Base-by-base conservation (phyloP, 2,113 vertebrate genomes). In the Prochilodus magdalenae region DNA sequence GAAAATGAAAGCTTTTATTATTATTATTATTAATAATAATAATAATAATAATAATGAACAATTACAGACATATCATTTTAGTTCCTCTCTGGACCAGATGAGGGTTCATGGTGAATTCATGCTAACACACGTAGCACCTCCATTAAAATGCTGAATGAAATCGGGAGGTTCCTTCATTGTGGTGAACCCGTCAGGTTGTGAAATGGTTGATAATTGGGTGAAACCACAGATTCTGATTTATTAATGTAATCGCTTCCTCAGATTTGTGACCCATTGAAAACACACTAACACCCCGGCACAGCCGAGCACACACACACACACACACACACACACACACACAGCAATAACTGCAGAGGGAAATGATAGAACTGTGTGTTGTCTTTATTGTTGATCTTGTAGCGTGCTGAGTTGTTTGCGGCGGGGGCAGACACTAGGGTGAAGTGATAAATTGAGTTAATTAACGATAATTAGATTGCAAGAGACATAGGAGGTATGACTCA, bases 381-480 rank as follows among this genome's bases (percentile, higher is more conserved):
- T 62, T 80, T 70, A 62, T 75, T 79, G 51, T 59, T 47, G 70
- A 70, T 63, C 70, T 75, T 55, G 67, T 70, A 57, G 74, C 57
- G 14, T 53, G 33, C 53, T 40, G 33, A 59, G 22, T 65, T 83
- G 77, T 78, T 71, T 80, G 53, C 70, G 36, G 36, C 57, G 65
- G 44, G 72, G 55, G 63, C 65, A 63, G 71, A 53, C 71, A 84
- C 75, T 51, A 18, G 40, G 77, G 59, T 70, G 30, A 75, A 40
- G 81, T 77, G 73, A 86, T 80, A 49, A 86, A 77, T 40, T 77
- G 60, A 75, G 60, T 78, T 83, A 73, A 83, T 81, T 77, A 80
- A 49, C 44, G 67, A 72, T 77, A 74, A 78, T 83, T 86, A 22
- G 73, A 73, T 83, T 66, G 26, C 29, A 81, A 22, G 16, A 49